Percentiles rank a stretch among this genome's conserved stretches.
Conservation (phyloP, 2,888 invertebrate species). For the Nebria salina region DNA sequence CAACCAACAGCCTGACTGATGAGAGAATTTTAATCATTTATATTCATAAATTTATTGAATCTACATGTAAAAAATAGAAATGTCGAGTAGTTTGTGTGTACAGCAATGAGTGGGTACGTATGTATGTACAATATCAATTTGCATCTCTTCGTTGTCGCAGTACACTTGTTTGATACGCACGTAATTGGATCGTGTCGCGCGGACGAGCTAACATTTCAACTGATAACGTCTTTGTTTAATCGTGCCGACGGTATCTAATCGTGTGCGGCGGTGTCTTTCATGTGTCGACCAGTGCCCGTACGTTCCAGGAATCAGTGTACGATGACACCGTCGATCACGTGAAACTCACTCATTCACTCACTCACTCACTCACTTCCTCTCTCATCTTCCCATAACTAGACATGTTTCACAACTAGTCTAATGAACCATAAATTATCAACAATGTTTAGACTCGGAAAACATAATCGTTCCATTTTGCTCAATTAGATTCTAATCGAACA, state of each 20-base stretch:
- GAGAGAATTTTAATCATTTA: no score
- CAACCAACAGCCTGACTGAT: background rate
- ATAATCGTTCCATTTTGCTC: background rate
- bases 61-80: no score
- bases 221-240: conserved; percentile 23
- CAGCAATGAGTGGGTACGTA: no score
- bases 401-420: background rate
- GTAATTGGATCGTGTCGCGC: conserved; percentile 21
- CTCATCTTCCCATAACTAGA: background rate
- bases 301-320: conserved; percentile 14
- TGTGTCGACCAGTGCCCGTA: conserved; percentile 13
- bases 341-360: background rate
- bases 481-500: background rate
- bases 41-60: no score
- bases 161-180: conserved; percentile 3
- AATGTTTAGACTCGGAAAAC: background rate
- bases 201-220: conserved; percentile 21
- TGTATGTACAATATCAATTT: conserved; percentile 13
- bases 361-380: background rate
- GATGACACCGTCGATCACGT: conserved; percentile 1
- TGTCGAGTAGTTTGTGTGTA: no score
- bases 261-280: conserved; percentile 22
- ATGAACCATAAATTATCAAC: background rate
- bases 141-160: conserved; percentile 13
- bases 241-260: conserved; percentile 28